Evolutionary conservation across 2,888 invertebrate species (phyloP).

Genomic region (Geophilus truncorum): DNA sequence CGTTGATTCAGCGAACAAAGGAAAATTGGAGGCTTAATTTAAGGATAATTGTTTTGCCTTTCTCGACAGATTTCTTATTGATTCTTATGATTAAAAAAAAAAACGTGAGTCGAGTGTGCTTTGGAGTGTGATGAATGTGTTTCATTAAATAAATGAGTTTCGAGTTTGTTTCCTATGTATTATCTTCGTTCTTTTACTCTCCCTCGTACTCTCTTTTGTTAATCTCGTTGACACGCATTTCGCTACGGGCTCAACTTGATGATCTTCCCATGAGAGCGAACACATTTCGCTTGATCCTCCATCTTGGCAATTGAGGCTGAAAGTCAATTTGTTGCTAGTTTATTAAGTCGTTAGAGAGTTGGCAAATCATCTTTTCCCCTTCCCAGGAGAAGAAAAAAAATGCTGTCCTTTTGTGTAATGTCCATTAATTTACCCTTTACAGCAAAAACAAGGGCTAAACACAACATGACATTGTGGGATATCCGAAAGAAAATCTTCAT

Average conservation of each 20-base stretch:
- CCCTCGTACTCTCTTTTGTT: neutral
- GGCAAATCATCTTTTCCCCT: neutral
- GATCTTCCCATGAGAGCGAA: constrained; percentile 23
- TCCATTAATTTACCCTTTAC: neutral
- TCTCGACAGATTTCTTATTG: no score
- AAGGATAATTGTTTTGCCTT: no score
- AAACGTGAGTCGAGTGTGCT: neutral
- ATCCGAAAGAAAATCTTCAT: no score
- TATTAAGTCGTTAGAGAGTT: neutral
- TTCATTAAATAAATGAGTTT: neutral
- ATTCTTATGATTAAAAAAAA: neutral
- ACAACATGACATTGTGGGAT: no score
- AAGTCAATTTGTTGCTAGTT: constrained; percentile 20
- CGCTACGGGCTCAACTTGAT: constrained; percentile 20
- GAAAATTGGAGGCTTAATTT: no score
- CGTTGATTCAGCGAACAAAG: no score
- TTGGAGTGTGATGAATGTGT: neutral
- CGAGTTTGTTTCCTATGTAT: neutral
- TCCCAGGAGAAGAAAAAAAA: neutral
- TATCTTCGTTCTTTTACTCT: neutral
- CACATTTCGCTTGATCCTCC: constrained; percentile 20
- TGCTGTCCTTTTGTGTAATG: neutral
- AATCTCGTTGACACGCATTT: constrained; percentile 13
- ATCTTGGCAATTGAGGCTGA: constrained; percentile 10
- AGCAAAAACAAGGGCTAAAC: neutral